phyloP scores from a whole-genome alignment of 2,113 vertebrate genomes.

The Pygoscelis antarcticus region DNA sequence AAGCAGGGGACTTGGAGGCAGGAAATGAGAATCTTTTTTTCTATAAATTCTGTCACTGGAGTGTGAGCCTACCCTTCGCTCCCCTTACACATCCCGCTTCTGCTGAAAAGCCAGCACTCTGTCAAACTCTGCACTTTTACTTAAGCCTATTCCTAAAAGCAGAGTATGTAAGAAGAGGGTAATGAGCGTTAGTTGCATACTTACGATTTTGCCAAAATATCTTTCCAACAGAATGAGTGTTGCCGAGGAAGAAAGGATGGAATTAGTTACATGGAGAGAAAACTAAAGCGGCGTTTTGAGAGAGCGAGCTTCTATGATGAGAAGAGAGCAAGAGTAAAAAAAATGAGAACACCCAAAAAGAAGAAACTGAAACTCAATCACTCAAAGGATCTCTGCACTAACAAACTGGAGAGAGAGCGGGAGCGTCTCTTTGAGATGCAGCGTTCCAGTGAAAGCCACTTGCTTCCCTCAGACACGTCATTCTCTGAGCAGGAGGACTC shows the following conservation, averaged over 20 bases:
- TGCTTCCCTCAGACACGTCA: constrained; percentile 83
- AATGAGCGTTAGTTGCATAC: neutral
- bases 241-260: constrained; percentile 79
- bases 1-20: neutral
- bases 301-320: constrained; percentile 74
- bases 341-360: constrained; percentile 81
- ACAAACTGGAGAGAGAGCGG: constrained; percentile 72
- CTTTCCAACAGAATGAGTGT: constrained; percentile 69
- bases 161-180: neutral
- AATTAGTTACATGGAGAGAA: constrained; percentile 79
- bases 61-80: neutral
- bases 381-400: constrained; percentile 70
- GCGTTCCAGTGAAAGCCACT: constrained; percentile 77
- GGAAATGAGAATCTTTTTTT: neutral
- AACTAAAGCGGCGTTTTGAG: constrained; percentile 86
- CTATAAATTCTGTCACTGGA: neutral
- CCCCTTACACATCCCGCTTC: neutral
- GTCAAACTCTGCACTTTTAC: neutral
- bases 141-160: neutral
- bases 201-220: neutral
- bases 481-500: constrained; percentile 89
- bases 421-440: constrained; percentile 66
- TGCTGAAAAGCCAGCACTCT: neutral
- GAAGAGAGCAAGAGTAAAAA: constrained; percentile 80
- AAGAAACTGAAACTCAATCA: constrained; percentile 83